phyloP scores from a whole-genome alignment of 1,140 invertebrate genomes.

The Aphis craccivora region DNA sequence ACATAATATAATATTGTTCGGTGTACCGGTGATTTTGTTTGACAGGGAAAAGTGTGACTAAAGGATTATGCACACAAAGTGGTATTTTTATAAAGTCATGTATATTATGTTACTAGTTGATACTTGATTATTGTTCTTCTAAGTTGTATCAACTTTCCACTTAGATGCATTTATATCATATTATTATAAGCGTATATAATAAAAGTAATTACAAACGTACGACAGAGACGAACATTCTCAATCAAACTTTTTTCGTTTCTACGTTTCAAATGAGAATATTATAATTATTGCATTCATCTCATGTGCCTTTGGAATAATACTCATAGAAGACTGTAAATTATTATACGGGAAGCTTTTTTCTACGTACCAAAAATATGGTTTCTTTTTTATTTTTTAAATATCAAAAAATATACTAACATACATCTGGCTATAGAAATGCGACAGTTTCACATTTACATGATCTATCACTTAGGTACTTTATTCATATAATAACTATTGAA shows the following conservation, averaged over 20 bases:
- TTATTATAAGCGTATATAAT: neutral
- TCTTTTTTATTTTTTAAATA: too few relatives aligned
- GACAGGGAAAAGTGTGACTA: neutral
- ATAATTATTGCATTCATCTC: neutral
- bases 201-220: neutral
- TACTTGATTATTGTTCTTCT: neutral
- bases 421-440: neutral
- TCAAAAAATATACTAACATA: too few relatives aligned
- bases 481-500: too few relatives aligned
- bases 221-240: neutral
- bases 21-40: neutral
- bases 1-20: constrained; percentile 3
- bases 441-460: neutral
- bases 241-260: neutral
- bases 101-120: neutral
- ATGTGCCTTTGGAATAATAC: neutral
- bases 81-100: neutral
- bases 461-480: too few relatives aligned
- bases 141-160: neutral
- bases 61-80: neutral
- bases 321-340: neutral
- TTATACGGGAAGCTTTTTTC: neutral
- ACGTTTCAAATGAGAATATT: neutral
- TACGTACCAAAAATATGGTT: too few relatives aligned
- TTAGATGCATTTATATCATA: neutral